Base-by-base conservation (phyloP, 2,113 vertebrate species). In the Anguilla japonica region DNA sequence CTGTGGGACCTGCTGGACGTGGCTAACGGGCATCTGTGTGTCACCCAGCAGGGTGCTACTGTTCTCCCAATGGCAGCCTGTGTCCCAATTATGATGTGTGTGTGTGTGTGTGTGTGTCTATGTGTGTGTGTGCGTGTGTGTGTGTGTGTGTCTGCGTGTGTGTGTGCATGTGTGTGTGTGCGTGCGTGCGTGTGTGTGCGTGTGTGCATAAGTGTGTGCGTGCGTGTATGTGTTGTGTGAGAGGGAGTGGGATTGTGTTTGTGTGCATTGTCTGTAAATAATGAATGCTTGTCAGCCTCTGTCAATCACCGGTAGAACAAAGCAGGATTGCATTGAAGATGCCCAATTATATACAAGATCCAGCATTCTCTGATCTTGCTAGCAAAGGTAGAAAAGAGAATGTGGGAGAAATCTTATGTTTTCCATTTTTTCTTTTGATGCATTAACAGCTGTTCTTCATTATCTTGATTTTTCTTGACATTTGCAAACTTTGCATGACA, bases 1-100 rank as follows among this genome's bases (percentile, higher is more conserved):
- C 93, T 99, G 78, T 94, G 98, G 3, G 98, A 99, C 93, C 94
- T 99, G 89, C 96, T 99, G 1, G 98, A 99, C 81, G 46, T 97
- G 46, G 97, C 97, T 91, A 99, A 99, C 0, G 97, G 98, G 91
- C 98, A 99, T 0, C 97, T 99, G 93, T 95, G 98, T 97, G 84
- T 1, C 0, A 6, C 6, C 9, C 13, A 8, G 0, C 0, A 7
- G 79, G 15, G 22, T 50, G 22, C 8, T 15, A 39, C 83, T 34
- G 41, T 2, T 29, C 63, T 60, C 0, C 0, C 41, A 29, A 26
- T 22, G 41, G 14, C 34, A 84, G n/a, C 34, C 83, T 11, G 20
- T 20, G 29, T 56, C 13, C 40, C 15, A 16, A 41, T 9, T 85
- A 67, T 67, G 60, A 67, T 71, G 40, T 84, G 34, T 67, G 83